A percentile compares a stretch with the other conserved stretches of the same genome.
Evolutionary conservation across 2,113 vertebrate genomes (phyloP).

Genomic region (Mesembrinibis cayennensis): DNA sequence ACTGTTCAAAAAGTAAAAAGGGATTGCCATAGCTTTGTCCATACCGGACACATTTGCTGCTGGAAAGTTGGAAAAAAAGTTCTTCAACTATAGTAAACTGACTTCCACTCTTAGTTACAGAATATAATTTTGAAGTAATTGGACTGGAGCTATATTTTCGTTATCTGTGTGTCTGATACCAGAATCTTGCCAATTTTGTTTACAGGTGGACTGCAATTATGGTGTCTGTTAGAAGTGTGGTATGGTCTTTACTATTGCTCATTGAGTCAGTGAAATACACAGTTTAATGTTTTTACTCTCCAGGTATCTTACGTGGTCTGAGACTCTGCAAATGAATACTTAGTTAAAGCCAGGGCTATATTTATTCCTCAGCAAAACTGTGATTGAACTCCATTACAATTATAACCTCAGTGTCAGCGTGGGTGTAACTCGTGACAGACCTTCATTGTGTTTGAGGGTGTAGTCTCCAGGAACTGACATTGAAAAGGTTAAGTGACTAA

Average conservation of each 20-base stretch:
- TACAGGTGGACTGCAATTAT: neutral
- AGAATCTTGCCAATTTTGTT: neutral
- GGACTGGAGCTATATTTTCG: neutral
- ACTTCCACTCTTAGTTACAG: neutral
- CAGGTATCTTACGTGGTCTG: neutral
- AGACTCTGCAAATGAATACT: neutral
- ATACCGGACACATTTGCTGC: neutral
- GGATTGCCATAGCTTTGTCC: neutral
- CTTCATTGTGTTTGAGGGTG: neutral
- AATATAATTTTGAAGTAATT: neutral
- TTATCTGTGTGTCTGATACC: neutral
- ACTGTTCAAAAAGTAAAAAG: neutral
- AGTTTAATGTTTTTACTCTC: accelerated
- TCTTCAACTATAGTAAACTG: neutral
- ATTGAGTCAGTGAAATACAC: neutral
- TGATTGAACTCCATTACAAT: neutral
- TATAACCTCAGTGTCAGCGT: neutral
- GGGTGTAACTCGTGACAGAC: neutral
- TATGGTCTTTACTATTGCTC: neutral
- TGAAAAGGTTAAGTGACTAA: neutral
- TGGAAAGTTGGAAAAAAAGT: neutral
- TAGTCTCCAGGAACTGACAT: neutral
- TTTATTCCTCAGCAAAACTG: neutral
- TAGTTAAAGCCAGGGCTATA: neutral
- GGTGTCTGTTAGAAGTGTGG: neutral